Conservation (phyloP, 2,888 invertebrate genomes). For the Dolichomitus sp. region DNA sequence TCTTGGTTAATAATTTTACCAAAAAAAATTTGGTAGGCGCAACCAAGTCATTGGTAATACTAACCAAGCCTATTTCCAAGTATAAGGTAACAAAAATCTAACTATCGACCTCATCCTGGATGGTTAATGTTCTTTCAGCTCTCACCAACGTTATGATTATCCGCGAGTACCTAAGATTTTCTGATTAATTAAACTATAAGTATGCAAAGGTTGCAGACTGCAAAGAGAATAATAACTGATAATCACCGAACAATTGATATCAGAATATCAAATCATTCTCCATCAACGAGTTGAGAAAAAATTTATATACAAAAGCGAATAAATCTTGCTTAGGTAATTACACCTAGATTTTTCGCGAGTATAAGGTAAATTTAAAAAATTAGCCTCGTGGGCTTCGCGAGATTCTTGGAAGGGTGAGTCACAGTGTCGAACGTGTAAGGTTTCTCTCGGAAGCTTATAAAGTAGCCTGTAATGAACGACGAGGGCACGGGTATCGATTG, state of each 20-base stretch:
- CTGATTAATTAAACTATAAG: conserved; percentile 25
- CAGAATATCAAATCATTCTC: not conserved
- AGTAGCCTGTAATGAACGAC: conserved; percentile 62
- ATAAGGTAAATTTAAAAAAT: conserved; percentile 29
- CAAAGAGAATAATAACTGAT: not conserved
- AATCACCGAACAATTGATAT: conserved; percentile 1
- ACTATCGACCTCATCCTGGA: conserved; percentile 83
- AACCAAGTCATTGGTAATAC: too few species aligned
- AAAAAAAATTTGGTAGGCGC: too few species aligned
- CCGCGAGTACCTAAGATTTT: conserved; percentile 16
- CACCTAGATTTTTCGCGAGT: conserved; percentile 5
- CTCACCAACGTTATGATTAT: conserved; percentile 77
- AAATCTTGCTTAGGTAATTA: conserved; percentile 11
- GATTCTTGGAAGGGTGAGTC: conserved; percentile 74
- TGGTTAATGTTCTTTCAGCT: conserved; percentile 58
- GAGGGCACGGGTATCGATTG: conserved; percentile 65
- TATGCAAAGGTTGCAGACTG: not conserved
- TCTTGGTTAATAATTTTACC: too few species aligned
- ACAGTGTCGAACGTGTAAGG: conserved; percentile 76
- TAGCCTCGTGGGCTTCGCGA: conserved; percentile 31
- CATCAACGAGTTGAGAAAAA: too few species aligned
- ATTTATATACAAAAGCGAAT: not conserved
- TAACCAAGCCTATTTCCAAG: too few species aligned
- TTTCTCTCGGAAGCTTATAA: conserved; percentile 79
- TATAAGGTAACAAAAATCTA: too few species aligned